Conservation (phyloP, 2,113 vertebrate genomes). For the Muscicapa adusta region DNA sequence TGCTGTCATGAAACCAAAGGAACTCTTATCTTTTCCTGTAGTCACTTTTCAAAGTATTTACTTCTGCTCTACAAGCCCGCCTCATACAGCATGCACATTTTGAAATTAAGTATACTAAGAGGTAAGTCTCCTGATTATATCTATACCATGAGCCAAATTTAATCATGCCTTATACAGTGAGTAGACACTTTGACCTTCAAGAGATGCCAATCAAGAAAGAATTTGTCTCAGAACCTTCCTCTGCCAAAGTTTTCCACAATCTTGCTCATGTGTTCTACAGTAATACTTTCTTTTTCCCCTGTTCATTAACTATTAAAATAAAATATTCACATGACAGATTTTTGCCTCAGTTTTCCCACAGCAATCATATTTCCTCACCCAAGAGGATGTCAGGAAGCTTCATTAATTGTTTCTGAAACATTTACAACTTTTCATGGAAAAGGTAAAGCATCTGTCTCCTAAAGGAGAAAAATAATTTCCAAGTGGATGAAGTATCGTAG, state of each 20-base stretch:
- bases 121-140: neutral
- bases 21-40: neutral
- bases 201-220: neutral
- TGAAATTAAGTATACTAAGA: neutral
- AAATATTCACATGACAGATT: slow-evolving; percentile 61
- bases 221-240: neutral
- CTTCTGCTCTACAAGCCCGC: neutral
- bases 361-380: slow-evolving; percentile 61
- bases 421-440: slow-evolving; percentile 59
- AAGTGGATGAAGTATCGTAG: slow-evolving; percentile 27
- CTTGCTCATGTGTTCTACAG: slow-evolving; percentile 36
- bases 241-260: slow-evolving; percentile 22
- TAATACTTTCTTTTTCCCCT: slow-evolving; percentile 30
- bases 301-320: slow-evolving; percentile 66
- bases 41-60: neutral
- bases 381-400: slow-evolving; percentile 57
- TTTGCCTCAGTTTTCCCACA: slow-evolving; percentile 62
- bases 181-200: slow-evolving; percentile 23
- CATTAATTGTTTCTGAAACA: slow-evolving; percentile 68
- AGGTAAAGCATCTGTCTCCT: slow-evolving; percentile 54
- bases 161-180: neutral
- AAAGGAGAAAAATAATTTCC: slow-evolving; percentile 56
- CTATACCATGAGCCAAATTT: neutral
- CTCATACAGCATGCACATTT: neutral
- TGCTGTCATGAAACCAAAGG: neutral